Evolutionary conservation across 2,797 vertebrate species (phyloP).

Genomic region (Linurgus olivaceus): DNA sequence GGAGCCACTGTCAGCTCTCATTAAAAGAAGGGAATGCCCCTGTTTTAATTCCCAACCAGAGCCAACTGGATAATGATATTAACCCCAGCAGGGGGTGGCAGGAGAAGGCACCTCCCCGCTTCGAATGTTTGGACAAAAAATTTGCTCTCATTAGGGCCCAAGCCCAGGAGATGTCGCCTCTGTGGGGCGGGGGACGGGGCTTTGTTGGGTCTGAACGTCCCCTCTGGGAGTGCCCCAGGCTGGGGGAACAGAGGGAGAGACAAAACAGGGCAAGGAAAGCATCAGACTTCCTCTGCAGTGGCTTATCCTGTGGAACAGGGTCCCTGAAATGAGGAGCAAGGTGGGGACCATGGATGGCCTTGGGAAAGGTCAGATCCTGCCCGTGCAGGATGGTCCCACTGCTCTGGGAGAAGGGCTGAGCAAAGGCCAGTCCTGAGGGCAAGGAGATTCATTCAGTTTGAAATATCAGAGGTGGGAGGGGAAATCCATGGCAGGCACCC

Average conservation of each 20-base stretch:
- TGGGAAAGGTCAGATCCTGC: neutral
- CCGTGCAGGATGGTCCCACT: rapidly evolving
- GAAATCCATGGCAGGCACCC: neutral
- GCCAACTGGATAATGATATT: conserved; percentile 86
- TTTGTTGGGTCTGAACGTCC: neutral
- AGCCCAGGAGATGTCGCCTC: conserved; percentile 39
- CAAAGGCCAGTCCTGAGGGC: neutral
- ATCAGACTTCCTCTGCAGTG: neutral
- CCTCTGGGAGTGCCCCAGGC: neutral
- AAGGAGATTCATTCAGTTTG: neutral
- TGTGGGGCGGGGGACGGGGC: neutral
- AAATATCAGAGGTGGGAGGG: neutral
- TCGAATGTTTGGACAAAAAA: conserved; percentile 88
- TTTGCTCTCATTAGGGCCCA: conserved; percentile 64
- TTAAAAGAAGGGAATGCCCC: conserved; percentile 81
- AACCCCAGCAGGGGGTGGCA: conserved; percentile 83
- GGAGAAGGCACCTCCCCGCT: conserved; percentile 86
- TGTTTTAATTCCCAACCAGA: conserved; percentile 59
- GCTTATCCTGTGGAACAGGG: rapidly evolving
- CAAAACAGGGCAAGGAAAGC: neutral
- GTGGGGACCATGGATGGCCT: neutral
- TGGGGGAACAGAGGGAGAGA: neutral
- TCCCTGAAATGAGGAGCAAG: rapidly evolving
- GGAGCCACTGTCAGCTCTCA: conserved; percentile 96
- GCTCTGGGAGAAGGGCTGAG: neutral